Base-by-base conservation (phyloP, 2,797 vertebrate species). In the Semaprochilodus insignis region DNA sequence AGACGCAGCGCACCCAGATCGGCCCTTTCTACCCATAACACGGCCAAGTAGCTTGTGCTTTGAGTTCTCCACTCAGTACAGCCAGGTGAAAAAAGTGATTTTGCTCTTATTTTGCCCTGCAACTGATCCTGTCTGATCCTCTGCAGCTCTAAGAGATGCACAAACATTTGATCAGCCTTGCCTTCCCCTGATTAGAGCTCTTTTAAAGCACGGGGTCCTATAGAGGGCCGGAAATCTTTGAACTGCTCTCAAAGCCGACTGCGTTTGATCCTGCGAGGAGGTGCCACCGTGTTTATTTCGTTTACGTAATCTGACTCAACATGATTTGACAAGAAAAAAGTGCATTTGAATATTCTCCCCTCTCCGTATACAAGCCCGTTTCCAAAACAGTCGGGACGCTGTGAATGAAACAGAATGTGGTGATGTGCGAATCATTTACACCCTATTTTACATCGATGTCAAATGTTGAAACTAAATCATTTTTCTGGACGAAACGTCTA, bases 191-290 rank as follows among this genome's bases (percentile, higher is more conserved):
- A 69, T 69, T 69, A 69, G 17, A 69, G 36, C 16, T 4, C 34
- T 44, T 40, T n/a, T n/a, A 40, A 54, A 36, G 67, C 36, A 48
- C 11, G 8, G 36, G 21, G 13, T 19, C 16, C 40, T 70, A 10
- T 25, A 72, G 4, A 74, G 54, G 72, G 23, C 65, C 8, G 65
- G 31, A 69, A 69, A 44, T 69, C 34, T 73, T 57, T 57, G 72
- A 51, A 74, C 51, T 55, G 17, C 5, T 55, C 34, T 59, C 17
- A 4, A 51, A 55, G 52, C 52, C 54, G 48, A 55, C 16, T n/a
- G 19, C 19, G 17, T 72, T 31, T 73, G 25, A 44, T 54, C 48
- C 44, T 52, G 14, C 4, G 70, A 71, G 23, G 69, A 52, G 19
- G 48, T 40, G 34, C 34, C 66, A 44, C 36, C 13, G 36, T 23